These are phyloP conservation scores for Cacatua alba DNA, from an alignment of 2,113 vertebrate genomes.

Conservation along the genomic window DNA sequence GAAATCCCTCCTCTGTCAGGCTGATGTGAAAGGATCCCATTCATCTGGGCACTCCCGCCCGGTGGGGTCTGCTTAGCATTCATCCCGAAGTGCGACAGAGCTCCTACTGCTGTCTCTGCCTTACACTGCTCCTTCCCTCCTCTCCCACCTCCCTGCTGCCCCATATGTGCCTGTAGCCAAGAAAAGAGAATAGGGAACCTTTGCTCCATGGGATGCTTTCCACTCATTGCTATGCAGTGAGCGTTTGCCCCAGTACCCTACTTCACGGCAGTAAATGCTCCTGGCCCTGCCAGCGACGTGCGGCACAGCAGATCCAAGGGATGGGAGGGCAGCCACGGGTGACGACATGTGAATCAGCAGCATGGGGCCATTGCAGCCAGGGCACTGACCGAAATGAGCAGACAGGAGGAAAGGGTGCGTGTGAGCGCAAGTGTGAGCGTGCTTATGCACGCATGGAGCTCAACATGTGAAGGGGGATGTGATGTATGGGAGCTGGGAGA, in stretches of 20 bases:
- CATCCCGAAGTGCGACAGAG: slow-evolving; percentile 7
- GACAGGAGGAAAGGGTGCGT: not conserved
- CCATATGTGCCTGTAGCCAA: not conserved
- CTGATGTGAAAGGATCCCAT: slow-evolving; percentile 70
- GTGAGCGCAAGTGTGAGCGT: fast-evolving
- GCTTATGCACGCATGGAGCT: fast-evolving
- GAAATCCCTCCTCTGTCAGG: slow-evolving; percentile 59
- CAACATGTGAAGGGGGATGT: no score
- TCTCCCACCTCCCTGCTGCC: slow-evolving; percentile 37
- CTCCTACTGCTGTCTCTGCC: slow-evolving; percentile 40
- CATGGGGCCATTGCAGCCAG: not conserved
- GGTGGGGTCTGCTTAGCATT: slow-evolving; percentile 64
- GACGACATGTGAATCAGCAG: slow-evolving; percentile 52
- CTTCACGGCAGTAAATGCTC: not conserved
- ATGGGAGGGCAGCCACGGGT: not conserved
- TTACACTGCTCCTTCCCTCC: not conserved
- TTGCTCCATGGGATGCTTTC: not conserved
- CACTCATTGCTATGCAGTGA: not conserved
- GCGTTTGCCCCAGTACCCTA: slow-evolving; percentile 56
- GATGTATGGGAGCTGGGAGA: not conserved
- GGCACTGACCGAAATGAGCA: fast-evolving
- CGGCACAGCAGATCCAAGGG: not conserved
- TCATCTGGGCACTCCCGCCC: slow-evolving; percentile 48
- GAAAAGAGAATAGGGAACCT: slow-evolving; percentile 34
- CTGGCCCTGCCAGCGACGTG: slow-evolving; percentile 10